Evolutionary conservation across 1,140 invertebrate genomes (phyloP), one percentile per base, ranked within the genome.

Genomic region (Tetranychus cinnabarinus): DNA sequence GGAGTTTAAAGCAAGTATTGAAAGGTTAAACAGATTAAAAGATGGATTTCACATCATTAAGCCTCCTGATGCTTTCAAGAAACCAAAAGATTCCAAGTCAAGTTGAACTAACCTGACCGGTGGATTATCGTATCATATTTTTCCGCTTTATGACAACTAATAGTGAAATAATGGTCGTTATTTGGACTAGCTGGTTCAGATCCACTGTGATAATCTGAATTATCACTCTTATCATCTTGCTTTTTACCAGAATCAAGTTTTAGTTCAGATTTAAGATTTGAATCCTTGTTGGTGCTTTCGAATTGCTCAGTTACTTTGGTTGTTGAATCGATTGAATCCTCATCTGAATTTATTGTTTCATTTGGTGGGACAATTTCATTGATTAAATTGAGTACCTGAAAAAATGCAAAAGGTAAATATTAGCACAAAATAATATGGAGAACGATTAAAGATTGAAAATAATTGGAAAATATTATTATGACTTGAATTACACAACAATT

Each of bases 131-230:
- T n/a, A 37, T 57, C 33, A 34, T 57, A 35, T 57, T 34, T 15
- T 6, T 35, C 10, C 10, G 56, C 5, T 8, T 6, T 39, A 8
- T 52, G 15, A 52, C 33, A 33, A 52, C 6, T n/a, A 8, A 33
- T 6, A 5, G 4, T 31, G 56, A 35, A 57, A 34, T 23, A 23
- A 23, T 23, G 23, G 23, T 33, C 31, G 36, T 15, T 34, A 34
- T 36, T 35, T 57, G 36, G 33, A 57, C 31, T 57, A n/a, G 77
- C 76, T 15, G 79, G 79, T 67, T 85, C 84, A n/a, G 82, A 82
- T 70, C 86, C 85, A 0, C 82, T 84, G 68, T 87, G 85, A 68
- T 87, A 86, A 36, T 84, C 84, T 67, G 76, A 78, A 59, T 78
- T 75, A 64, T 79, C 77, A 66, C 75, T 77, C 31, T 73, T 46